Evolutionary conservation across 2,797 vertebrate genomes (phyloP), one percentile per base, ranked within the genome.

Genomic region (Taenioides sp.): DNA sequence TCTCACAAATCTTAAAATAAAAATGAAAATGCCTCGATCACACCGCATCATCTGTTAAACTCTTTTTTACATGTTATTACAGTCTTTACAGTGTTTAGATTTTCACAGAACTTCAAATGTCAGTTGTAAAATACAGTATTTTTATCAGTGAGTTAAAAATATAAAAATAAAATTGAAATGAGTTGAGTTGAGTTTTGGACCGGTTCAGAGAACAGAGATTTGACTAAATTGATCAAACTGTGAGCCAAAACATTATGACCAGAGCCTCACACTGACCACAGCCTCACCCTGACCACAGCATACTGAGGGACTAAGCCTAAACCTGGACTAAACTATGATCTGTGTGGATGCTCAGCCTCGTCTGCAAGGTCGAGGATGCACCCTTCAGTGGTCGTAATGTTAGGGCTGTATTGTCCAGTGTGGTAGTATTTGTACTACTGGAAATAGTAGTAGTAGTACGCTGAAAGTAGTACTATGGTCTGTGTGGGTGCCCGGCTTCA

Each of bases 401-500:
- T 47, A 16, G 0, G 43, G 43, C 10, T 17, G 7, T 47, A 16
- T 17, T 16, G 4, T 16, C 16, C 43, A 4, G 43, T 47, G 43
- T 47, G 14, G 43, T 47, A 47, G 14, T 14, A 17, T 47, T 16
- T 47, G 43, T 17, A 47, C 12, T 4, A 47, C 14, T 47, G 43
- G 14, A 1, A 16, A 47, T 4, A 47, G 11, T 17, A 47, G 40
- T 16, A 16, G 55, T 27, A 14, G 22, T 25, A 23, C 20, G 49
- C 43, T 47, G 43, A 16, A 4, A 25, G 22, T 16, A 23, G 40
- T 65, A 25, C 17, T 94, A 98, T 49, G 97, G 96, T 82, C 91
- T 93, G 85, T 96, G 96, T 27, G 98, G 97, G 86, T 97, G 94
- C 47, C 98, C 98, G 0, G 94, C 98, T 82, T 98, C 97, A 18